Percentiles rank a stretch among this genome's conserved stretches.
Evolutionary conservation across 2,113 vertebrate genomes (phyloP).

Genomic region (Halichoeres trimaculatus): DNA sequence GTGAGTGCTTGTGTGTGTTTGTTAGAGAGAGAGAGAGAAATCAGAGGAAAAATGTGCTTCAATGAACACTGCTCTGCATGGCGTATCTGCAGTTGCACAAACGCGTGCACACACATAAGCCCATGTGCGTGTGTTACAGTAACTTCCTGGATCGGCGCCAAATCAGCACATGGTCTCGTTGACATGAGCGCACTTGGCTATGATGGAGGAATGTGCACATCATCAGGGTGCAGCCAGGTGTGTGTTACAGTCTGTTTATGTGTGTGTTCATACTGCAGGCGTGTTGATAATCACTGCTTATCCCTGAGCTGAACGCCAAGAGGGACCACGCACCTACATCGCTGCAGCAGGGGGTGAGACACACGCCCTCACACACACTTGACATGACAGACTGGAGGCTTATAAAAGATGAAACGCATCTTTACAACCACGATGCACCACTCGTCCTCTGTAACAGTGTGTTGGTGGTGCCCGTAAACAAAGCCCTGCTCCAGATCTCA

Average conservation of each 20-base stretch:
- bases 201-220: slow-evolving; percentile 39
- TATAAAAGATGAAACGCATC: slow-evolving; percentile 22
- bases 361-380: slow-evolving; percentile 6
- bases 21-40: slow-evolving; percentile 45
- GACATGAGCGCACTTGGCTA: slow-evolving; percentile 30
- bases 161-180: slow-evolving; percentile 27
- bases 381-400: slow-evolving; percentile 33
- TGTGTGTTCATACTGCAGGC: slow-evolving; percentile 12
- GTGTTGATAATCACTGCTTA: slow-evolving; percentile 61
- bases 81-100: slow-evolving; percentile 17
- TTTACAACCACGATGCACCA: slow-evolving; percentile 3
- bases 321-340: slow-evolving; percentile 41
- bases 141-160: slow-evolving; percentile 40
- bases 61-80: slow-evolving; percentile 44
- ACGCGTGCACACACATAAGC: not conserved
- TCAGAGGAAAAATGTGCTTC: slow-evolving; percentile 43
- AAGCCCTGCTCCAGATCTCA: slow-evolving; percentile 53
- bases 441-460: slow-evolving; percentile 10
- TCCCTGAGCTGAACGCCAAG: slow-evolving; percentile 47
- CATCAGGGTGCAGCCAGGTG: slow-evolving; percentile 16
- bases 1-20: slow-evolving; percentile 21
- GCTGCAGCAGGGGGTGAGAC: slow-evolving; percentile 17
- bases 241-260: slow-evolving; percentile 22
- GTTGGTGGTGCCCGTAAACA: slow-evolving; percentile 50
- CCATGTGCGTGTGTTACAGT: slow-evolving; percentile 9